A percentile compares a stretch with the other conserved stretches of the same genome.
Conservation (phyloP, 2,797 vertebrate genomes). For the Pangasius krempfi region DNA sequence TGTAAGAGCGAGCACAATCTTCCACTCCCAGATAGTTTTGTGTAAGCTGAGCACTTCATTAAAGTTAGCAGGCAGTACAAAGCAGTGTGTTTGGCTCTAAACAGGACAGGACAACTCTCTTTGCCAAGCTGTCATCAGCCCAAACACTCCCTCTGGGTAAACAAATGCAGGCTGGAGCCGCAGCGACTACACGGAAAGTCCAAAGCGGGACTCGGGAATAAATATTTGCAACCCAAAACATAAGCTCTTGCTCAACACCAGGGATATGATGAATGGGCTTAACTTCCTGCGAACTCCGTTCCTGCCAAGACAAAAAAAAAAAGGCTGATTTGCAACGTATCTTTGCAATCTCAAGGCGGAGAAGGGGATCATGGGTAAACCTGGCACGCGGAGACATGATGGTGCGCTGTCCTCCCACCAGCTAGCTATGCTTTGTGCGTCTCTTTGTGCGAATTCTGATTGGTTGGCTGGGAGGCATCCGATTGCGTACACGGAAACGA, state of each 20-base stretch:
- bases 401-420: too few species aligned
- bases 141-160: background rate
- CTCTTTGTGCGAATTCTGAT: background rate
- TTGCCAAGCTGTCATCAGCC: constrained; percentile 7
- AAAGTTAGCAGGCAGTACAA: background rate
- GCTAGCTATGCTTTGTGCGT: too few species aligned
- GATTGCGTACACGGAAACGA: background rate
- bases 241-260: background rate
- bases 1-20: background rate
- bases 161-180: background rate
- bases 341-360: background rate
- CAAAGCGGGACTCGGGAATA: background rate
- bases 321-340: background rate
- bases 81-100: background rate
- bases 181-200: background rate
- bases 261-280: background rate
- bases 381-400: background rate
- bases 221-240: constrained; percentile 3
- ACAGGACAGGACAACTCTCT: background rate
- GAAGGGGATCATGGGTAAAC: background rate
- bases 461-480: background rate
- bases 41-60: background rate
- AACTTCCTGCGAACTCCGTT: background rate
- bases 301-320: background rate
- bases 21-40: background rate